phyloP scores from a whole-genome alignment of 1,140 invertebrate species.

The Drosophila ambigua region DNA sequence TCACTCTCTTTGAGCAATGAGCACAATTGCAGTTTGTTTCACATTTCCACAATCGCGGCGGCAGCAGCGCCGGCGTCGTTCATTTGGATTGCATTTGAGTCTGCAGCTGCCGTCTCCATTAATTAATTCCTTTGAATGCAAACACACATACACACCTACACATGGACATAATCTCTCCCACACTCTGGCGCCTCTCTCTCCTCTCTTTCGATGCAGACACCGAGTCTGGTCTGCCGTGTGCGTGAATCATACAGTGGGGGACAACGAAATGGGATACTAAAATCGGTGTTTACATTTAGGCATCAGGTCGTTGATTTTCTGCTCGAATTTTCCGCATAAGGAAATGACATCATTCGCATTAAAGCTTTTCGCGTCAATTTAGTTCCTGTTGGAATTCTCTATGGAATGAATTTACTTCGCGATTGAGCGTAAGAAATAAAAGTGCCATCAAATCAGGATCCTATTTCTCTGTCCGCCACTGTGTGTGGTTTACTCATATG shows the following conservation, averaged over 20 bases:
- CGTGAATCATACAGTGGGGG: too few species aligned
- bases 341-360: too few species aligned
- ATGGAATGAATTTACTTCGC: too few species aligned
- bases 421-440: too few species aligned
- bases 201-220: background rate
- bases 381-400: too few species aligned
- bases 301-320: too few species aligned
- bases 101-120: slow-evolving; percentile 64
- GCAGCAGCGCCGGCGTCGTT: background rate
- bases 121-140: slow-evolving; percentile 67
- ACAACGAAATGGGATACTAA: too few species aligned
- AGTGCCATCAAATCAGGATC: too few species aligned
- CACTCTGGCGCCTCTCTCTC: slow-evolving; percentile 18
- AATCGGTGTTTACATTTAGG: too few species aligned
- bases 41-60: slow-evolving; percentile 49
- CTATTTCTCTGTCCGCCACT: background rate
- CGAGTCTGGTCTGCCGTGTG: slow-evolving; percentile 20
- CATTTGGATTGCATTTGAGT: slow-evolving; percentile 40
- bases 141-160: slow-evolving; percentile 13
- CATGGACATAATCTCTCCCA: slow-evolving; percentile 9
- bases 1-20: slow-evolving; percentile 41
- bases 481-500: slow-evolving; percentile 29
- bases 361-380: too few species aligned
- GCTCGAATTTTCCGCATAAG: too few species aligned
- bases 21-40: slow-evolving; percentile 56